Conservation (phyloP, 2,113 vertebrate species). For the Prunella himalayana region DNA sequence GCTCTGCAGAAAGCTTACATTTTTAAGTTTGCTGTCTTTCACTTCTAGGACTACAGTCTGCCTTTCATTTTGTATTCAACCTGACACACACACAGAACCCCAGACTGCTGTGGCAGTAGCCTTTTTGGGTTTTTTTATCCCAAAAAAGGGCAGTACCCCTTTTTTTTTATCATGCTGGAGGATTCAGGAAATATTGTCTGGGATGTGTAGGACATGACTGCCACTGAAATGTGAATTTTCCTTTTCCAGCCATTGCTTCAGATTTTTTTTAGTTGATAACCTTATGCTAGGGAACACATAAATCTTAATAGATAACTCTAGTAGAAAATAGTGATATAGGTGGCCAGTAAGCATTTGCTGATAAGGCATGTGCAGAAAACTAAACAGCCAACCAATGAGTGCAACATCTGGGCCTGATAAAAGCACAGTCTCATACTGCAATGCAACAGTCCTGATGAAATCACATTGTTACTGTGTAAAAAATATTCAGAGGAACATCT, state of each 20-base stretch:
- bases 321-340: not conserved
- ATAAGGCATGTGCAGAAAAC: not conserved
- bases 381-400: not conserved
- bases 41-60: not conserved
- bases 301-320: not conserved
- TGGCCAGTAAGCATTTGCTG: not conserved
- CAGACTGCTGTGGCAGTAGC: not conserved
- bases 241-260: not conserved
- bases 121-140: not conserved
- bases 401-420: not conserved
- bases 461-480: not conserved
- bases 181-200: not conserved
- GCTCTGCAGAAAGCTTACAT: not conserved
- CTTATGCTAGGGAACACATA: not conserved
- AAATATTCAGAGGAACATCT: not conserved
- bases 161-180: no score
- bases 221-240: not conserved
- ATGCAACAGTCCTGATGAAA: not conserved
- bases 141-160: no score
- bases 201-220: not conserved
- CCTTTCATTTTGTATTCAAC: not conserved
- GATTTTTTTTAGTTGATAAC: not conserved
- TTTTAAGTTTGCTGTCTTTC: not conserved
- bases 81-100: not conserved
- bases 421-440: not conserved